A percentile compares a stretch with the other conserved stretches of the same genome.
Evolutionary conservation across 2,888 invertebrate species (phyloP).

Genomic region (Hypselothyrea guttata): DNA sequence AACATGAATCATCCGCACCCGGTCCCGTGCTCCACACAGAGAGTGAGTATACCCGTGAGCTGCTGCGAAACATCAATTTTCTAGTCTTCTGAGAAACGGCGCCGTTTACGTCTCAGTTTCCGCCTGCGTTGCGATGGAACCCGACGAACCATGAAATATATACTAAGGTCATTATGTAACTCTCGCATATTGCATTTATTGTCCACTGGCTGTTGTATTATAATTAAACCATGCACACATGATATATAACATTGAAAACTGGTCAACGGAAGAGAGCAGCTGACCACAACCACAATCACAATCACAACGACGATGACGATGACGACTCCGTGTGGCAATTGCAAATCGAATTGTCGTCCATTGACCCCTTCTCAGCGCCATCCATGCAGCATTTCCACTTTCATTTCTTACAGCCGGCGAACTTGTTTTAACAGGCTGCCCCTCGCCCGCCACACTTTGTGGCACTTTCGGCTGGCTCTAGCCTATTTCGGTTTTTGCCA

Average conservation of each 20-base stretch:
- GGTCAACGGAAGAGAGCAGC: conserved; percentile 39
- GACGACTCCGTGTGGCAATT: conserved; percentile 12
- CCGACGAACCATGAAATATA: conserved; percentile 2
- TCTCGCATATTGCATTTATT: conserved; percentile 22
- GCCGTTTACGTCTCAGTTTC: no score
- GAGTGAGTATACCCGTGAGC: conserved; percentile 75
- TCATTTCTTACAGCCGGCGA: conserved; percentile 53
- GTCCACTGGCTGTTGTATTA: conserved; percentile 43
- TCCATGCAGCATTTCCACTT: conserved; percentile 57
- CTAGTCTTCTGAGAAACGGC: conserved; percentile 43
- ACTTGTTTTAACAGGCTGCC: conserved; percentile 53
- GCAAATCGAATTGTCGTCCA: conserved; percentile 41
- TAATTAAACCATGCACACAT: conserved; percentile 43
- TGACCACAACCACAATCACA: background rate
- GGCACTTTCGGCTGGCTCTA: conserved; percentile 21
- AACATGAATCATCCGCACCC: conserved; percentile 44
- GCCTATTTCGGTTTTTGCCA: conserved; percentile 41
- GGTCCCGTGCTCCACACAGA: conserved; percentile 79
- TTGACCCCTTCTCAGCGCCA: conserved; percentile 52
- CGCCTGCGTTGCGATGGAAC: background rate
- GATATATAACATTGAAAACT: conserved; percentile 43
- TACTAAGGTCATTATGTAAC: conserved; percentile 59
- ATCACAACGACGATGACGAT: no score
- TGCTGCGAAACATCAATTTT: conserved; percentile 51
- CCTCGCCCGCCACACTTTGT: conserved; percentile 21